A percentile compares a stretch with the other conserved stretches of the same genome.
Evolutionary conservation across 2,797 vertebrate genomes (phyloP).

Genomic region (Micropoecilia bifurca): DNA sequence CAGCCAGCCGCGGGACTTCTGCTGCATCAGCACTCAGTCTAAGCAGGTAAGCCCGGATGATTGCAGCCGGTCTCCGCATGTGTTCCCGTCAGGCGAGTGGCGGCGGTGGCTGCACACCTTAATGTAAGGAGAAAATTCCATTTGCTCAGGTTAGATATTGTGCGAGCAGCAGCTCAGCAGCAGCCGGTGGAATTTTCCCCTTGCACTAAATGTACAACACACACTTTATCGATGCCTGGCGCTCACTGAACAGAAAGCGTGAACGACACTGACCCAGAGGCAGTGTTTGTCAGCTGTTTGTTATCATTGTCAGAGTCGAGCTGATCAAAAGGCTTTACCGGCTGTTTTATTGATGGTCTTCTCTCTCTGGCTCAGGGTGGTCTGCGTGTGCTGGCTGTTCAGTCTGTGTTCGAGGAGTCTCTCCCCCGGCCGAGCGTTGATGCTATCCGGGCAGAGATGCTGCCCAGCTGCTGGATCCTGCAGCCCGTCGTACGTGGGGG

Average conservation of each 20-base stretch:
- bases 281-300: slow-evolving; percentile 34
- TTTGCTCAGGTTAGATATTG: slow-evolving; percentile 10
- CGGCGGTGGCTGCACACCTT: background rate
- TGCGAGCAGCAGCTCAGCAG: slow-evolving; percentile 12
- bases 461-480: slow-evolving; percentile 95
- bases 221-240: slow-evolving; percentile 14
- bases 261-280: slow-evolving; percentile 36
- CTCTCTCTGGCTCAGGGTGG: slow-evolving; percentile 78
- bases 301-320: slow-evolving; percentile 31
- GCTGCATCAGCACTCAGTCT: slow-evolving; percentile 93
- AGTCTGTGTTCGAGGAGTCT: slow-evolving; percentile 92
- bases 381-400: slow-evolving; percentile 87
- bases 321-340: slow-evolving; percentile 42
- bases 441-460: slow-evolving; percentile 90
- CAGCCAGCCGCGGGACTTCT: slow-evolving; percentile 95
- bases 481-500: slow-evolving; percentile 84
- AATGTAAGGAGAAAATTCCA: slow-evolving; percentile 11
- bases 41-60: slow-evolving; percentile 85
- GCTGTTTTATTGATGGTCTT: slow-evolving; percentile 44
- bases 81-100: slow-evolving; percentile 16
- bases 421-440: slow-evolving; percentile 89
- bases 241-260: slow-evolving; percentile 13
- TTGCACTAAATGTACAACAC: slow-evolving; percentile 22
- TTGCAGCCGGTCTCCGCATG: slow-evolving; percentile 18
- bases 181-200: background rate